Percentiles rank a stretch among this genome's conserved stretches.
These are phyloP conservation scores for Jaculus jaculus DNA, from an alignment of 2,113 vertebrate genomes.

Conservation along the genomic window DNA sequence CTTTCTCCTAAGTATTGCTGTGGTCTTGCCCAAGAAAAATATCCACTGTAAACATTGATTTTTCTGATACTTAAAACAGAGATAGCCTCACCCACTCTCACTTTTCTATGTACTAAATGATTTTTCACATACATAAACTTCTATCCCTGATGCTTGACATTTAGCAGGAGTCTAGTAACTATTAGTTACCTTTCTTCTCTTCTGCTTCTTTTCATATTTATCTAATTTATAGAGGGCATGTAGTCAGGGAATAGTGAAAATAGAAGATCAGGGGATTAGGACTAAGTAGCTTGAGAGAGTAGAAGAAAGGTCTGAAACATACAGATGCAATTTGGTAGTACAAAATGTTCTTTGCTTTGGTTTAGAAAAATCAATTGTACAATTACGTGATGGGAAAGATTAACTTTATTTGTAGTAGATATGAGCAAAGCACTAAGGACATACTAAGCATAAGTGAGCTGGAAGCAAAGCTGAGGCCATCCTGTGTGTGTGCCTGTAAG, in stretches of 20 bases:
- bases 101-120: background rate
- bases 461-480: background rate
- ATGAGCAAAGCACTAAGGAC: background rate
- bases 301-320: conserved; percentile 22
- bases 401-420: conserved; percentile 28
- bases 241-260: conserved; percentile 18
- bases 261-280: background rate
- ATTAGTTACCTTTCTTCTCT: background rate
- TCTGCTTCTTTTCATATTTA: background rate
- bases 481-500: background rate
- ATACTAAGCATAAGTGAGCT: background rate
- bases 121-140: background rate
- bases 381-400: conserved; percentile 36
- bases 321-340: conserved; percentile 38
- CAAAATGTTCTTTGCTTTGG: conserved; percentile 47
- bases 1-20: background rate
- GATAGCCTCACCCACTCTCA: background rate
- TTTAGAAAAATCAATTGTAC: conserved; percentile 65
- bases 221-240: background rate
- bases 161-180: background rate
- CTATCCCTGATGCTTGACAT: background rate
- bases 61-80: background rate
- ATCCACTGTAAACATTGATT: background rate
- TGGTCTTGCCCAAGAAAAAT: background rate
- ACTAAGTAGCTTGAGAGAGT: background rate